These are phyloP conservation scores for Platichthys stellatus DNA, from an alignment of 2,113 vertebrate genomes.

Conservation along the genomic window DNA sequence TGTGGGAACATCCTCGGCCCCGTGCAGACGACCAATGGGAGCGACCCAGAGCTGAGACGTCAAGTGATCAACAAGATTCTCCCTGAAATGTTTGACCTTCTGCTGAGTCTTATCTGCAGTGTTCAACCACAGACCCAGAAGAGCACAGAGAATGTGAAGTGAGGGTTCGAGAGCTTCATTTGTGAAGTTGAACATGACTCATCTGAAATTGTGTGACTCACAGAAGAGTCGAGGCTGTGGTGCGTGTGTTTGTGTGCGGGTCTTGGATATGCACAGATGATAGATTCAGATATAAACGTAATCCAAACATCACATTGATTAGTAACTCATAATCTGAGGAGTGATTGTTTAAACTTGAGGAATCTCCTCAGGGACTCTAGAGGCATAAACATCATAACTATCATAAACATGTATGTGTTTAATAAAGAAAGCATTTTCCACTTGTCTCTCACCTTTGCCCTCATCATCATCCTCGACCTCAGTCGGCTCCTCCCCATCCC, in stretches of 20 bases:
- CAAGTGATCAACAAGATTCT: slow-evolving; percentile 9
- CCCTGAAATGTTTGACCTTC: slow-evolving; percentile 20
- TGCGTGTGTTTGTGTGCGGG: slow-evolving; percentile 5
- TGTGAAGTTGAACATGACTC: slow-evolving; percentile 31
- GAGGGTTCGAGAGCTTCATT: not conserved
- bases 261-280: slow-evolving; percentile 6
- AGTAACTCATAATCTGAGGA: not conserved
- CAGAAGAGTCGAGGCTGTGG: slow-evolving; percentile 2
- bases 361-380: no score
- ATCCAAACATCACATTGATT: slow-evolving; percentile 18
- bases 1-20: slow-evolving; percentile 32
- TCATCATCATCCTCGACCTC: not conserved
- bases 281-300: not conserved
- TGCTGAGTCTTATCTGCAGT: not conserved
- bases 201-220: slow-evolving; percentile 21
- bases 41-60: slow-evolving; percentile 2
- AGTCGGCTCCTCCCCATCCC: slow-evolving; percentile 11
- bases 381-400: not conserved
- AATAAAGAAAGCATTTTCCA: no score
- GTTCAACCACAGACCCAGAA: not conserved
- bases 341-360: not conserved
- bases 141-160: not conserved
- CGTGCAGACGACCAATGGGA: not conserved
- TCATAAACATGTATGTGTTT: no score
- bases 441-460: slow-evolving; percentile 33